Conservation (phyloP, 1,140 invertebrate species). For the Ectropis grisescens region DNA sequence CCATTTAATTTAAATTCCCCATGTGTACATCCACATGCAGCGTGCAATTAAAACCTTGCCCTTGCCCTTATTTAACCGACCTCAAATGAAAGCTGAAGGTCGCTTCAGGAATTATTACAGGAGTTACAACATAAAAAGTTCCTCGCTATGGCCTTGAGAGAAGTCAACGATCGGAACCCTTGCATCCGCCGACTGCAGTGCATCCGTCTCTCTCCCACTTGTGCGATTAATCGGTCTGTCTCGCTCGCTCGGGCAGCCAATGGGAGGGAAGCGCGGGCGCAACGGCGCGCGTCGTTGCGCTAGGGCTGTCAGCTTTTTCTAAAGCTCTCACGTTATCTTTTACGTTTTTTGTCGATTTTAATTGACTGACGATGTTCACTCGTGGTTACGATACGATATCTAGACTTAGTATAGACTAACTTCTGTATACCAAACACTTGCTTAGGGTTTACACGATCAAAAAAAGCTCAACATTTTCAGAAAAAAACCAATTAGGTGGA, state of each 20-base stretch:
- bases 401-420: no score
- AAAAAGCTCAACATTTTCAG: no score
- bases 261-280: slow-evolving; percentile 37
- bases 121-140: slow-evolving; percentile 51
- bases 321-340: slow-evolving; percentile 44
- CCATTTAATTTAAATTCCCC: no score
- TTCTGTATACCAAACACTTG: no score
- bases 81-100: slow-evolving; percentile 61
- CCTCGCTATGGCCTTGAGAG: slow-evolving; percentile 52
- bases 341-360: slow-evolving; percentile 34
- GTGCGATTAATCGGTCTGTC: slow-evolving; percentile 13
- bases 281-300: slow-evolving; percentile 55
- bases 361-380: slow-evolving; percentile 21
- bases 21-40: no score
- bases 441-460: no score
- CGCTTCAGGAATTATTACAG: slow-evolving; percentile 45
- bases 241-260: slow-evolving; percentile 40
- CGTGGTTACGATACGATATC: no score
- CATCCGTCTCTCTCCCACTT: slow-evolving; percentile 23
- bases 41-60: no score
- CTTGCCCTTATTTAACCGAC: slow-evolving; percentile 18
- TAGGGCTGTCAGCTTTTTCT: slow-evolving; percentile 55
- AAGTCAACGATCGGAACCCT: slow-evolving; percentile 62
- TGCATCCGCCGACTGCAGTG: slow-evolving; percentile 51
- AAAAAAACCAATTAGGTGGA: no score